Conservation (phyloP, 2,113 vertebrate genomes). For the Charina bottae region DNA sequence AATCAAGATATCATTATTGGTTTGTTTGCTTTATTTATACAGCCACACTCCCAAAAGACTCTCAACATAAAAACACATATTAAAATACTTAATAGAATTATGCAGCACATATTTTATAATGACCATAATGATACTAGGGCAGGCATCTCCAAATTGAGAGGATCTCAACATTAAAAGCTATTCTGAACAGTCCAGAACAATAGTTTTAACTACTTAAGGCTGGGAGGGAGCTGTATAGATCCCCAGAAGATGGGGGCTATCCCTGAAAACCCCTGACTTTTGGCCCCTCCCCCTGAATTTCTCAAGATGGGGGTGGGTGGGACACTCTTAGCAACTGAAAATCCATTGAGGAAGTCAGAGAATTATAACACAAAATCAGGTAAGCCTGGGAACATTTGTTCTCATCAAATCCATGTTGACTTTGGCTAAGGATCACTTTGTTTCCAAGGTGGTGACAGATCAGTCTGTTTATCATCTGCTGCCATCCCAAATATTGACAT, state of each 20-base stretch:
- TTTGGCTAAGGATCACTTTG: not conserved
- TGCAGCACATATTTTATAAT: not conserved
- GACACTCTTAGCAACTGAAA: not conserved
- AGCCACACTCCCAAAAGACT: not conserved
- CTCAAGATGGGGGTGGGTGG: not conserved
- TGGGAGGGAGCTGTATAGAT: not conserved
- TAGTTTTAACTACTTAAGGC: not conserved
- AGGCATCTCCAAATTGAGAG: not conserved
- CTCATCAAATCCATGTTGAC: not conserved
- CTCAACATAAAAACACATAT: not conserved
- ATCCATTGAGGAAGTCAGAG: not conserved
- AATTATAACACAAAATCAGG: not conserved
- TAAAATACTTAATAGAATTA: conserved; percentile 1
- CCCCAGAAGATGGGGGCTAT: not conserved
- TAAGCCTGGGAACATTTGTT: not conserved
- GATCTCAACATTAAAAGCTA: not conserved
- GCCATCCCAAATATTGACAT: not conserved
- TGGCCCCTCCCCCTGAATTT: not conserved
- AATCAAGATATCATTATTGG: not conserved
- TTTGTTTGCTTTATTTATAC: not conserved
- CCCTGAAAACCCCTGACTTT: not conserved
- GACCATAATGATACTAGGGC: not conserved
- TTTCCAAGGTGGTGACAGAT: not conserved
- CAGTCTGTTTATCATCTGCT: not conserved
- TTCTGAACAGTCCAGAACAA: not conserved